A percentile compares a stretch with the other conserved stretches of the same genome.
Conservation (phyloP, 2,113 vertebrate species). For the Scytalopus superciliaris region DNA sequence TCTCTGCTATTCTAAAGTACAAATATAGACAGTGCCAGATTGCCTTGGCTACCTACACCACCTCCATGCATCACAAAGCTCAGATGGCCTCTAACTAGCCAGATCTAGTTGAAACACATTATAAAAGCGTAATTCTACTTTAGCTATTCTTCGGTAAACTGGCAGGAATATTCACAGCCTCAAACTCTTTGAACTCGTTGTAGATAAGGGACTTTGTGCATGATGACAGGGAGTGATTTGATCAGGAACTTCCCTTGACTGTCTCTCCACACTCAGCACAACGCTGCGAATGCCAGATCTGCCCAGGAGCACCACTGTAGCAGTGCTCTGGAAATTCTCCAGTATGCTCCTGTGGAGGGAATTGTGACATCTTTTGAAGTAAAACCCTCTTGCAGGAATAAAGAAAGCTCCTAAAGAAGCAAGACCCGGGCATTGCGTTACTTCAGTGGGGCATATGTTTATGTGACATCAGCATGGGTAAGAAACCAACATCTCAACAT, state of each 20-base stretch:
- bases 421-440: not conserved
- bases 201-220: not conserved
- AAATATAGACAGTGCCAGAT: constrained; percentile 7
- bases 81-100: not conserved
- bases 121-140: not conserved
- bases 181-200: not conserved
- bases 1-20: not conserved
- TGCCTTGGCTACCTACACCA: not conserved
- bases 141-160: not conserved
- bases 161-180: not conserved
- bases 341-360: not conserved
- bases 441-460: not conserved
- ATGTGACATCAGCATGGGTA: not conserved
- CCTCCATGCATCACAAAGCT: constrained; percentile 19
- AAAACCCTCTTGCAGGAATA: not conserved
- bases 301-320: not conserved
- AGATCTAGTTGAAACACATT: not conserved
- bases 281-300: not conserved
- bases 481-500: not conserved
- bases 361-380: not conserved
- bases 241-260: not conserved
- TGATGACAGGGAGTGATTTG: not conserved
- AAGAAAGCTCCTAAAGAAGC: not conserved
- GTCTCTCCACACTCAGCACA: not conserved
- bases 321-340: not conserved